These are phyloP conservation scores for Cephus pulcher DNA, from an alignment of 2,888 invertebrate genomes.

Conservation along the genomic window DNA sequence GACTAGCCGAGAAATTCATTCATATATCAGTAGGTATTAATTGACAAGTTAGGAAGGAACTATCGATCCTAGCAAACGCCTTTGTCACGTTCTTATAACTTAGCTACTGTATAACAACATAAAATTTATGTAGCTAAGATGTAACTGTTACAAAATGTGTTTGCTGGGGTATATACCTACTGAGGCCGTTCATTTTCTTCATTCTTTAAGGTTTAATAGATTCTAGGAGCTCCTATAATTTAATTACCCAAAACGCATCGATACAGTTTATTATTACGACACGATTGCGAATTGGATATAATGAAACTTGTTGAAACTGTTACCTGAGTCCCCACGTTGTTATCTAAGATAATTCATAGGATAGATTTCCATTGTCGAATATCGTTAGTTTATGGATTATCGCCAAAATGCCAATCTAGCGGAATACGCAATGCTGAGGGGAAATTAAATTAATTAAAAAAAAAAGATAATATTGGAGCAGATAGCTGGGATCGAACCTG, in stretches of 20 bases:
- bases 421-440: background rate
- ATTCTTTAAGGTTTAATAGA: background rate
- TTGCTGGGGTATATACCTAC: background rate
- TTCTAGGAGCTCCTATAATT: background rate
- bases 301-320: conserved; percentile 46
- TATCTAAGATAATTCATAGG: conserved; percentile 21
- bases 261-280: conserved; percentile 3
- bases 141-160: background rate
- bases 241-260: conserved; percentile 12
- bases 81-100: background rate
- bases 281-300: conserved; percentile 11
- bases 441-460: background rate
- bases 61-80: background rate
- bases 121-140: background rate
- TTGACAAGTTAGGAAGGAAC: background rate
- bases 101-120: background rate
- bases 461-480: background rate
- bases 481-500: background rate
- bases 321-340: conserved; percentile 46
- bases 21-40: background rate
- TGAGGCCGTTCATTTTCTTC: background rate
- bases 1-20: background rate
- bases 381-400: background rate
- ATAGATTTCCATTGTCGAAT: background rate
- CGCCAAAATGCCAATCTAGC: background rate